phyloP scores from a whole-genome alignment of 2,888 invertebrate species.

The Strigamia maritima region DNA sequence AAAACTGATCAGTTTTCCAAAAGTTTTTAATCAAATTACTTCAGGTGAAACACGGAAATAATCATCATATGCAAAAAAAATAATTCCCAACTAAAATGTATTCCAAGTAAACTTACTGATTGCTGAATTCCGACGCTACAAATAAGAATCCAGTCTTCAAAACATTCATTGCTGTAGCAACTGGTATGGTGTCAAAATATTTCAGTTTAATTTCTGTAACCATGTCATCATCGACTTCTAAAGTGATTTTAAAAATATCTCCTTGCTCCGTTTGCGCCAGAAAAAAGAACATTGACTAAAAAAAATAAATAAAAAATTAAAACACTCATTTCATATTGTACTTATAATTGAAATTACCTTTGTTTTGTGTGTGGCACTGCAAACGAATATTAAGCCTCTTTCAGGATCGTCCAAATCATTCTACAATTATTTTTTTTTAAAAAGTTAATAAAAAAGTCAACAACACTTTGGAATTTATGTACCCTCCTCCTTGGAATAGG shows the following conservation, averaged over 20 bases:
- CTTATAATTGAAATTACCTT: conserved; percentile 57
- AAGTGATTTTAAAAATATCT: conserved; percentile 92
- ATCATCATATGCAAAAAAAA: neutral
- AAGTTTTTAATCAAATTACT: neutral
- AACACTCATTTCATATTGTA: neutral
- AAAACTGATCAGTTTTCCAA: neutral
- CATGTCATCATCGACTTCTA: conserved; percentile 96
- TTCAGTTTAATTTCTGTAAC: conserved; percentile 98
- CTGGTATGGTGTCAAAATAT: conserved; percentile 98
- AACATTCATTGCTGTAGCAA: conserved; percentile 94
- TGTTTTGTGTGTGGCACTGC: conserved; percentile 98
- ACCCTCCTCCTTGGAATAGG: conserved; percentile 90
- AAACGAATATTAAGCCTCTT: conserved; percentile 98
- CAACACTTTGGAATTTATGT: conserved; percentile 25
- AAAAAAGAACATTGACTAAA: conserved; percentile 93
- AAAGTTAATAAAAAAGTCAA: neutral
- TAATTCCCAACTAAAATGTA: neutral
- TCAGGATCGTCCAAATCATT: conserved; percentile 99
- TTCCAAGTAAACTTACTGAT: conserved; percentile 83
- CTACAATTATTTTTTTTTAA: conserved; percentile 50
- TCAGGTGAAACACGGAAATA: neutral
- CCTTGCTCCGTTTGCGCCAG: conserved; percentile 98
- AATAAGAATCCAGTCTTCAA: conserved; percentile 98
- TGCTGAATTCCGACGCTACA: conserved; percentile 97
- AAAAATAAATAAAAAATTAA: conserved; percentile 41